Percentiles rank a stretch among this genome's conserved stretches.
Conservation (phyloP, 2,113 vertebrate genomes). For the Rhineura floridana region DNA sequence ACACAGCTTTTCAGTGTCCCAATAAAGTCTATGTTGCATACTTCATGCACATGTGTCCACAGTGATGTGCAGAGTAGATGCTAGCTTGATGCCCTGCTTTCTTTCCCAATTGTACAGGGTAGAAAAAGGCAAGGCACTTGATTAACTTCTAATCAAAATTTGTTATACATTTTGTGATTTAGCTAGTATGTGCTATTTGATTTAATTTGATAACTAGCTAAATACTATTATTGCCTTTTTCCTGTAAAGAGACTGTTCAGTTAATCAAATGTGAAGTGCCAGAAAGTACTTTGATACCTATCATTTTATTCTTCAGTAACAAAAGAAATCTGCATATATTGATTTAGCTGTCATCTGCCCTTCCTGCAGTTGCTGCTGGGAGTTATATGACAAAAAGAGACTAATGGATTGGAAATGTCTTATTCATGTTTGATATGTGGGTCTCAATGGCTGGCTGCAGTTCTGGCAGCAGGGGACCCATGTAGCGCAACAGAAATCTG, state of each 20-base stretch:
- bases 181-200: neutral
- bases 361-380: neutral
- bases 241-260: neutral
- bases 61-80: neutral
- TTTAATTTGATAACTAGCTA: conserved; percentile 16
- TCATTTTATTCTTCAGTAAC: conserved; percentile 8
- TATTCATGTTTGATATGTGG: neutral
- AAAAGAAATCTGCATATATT: conserved; percentile 21
- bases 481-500: neutral
- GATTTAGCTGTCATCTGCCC: conserved; percentile 9
- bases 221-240: neutral
- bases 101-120: neutral
- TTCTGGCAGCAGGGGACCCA: neutral
- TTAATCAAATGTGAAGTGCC: conserved; percentile 8
- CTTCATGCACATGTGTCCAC: neutral
- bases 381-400: neutral
- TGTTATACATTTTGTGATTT: neutral
- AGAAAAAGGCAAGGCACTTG: conserved; percentile 3
- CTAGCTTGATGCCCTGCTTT: neutral
- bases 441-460: neutral
- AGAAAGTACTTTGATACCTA: neutral
- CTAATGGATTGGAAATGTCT: neutral
- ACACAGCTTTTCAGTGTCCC: neutral
- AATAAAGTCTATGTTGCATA: neutral
- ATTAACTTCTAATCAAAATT: neutral